Percentiles rank a stretch among this genome's conserved stretches.
Evolutionary conservation across 1,140 invertebrate species (phyloP).

Genomic region (Steinernema feltiae): DNA sequence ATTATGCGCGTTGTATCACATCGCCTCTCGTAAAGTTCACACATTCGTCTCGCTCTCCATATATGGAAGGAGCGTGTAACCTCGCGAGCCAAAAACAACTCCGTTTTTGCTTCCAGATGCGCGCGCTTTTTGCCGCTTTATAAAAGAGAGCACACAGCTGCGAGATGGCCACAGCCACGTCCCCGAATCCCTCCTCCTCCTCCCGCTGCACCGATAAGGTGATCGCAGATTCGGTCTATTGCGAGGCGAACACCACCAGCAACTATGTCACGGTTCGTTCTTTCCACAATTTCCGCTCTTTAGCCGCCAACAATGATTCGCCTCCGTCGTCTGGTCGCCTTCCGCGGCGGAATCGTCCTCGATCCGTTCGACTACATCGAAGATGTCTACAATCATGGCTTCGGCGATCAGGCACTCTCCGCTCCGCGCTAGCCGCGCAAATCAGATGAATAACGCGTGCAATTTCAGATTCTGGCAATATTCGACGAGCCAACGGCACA

Average conservation of each 20-base stretch:
- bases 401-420: slow-evolving; percentile 1
- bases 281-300: neutral
- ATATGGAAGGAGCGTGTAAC: neutral
- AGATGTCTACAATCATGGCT: neutral
- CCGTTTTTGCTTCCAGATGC: neutral
- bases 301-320: neutral
- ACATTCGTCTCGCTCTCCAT: neutral
- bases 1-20: too few relatives aligned
- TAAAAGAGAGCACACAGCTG: neutral
- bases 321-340: neutral
- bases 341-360: neutral
- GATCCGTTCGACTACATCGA: slow-evolving; percentile 5
- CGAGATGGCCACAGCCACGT: neutral
- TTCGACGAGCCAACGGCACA: neutral
- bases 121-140: neutral
- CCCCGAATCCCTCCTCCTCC: neutral
- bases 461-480: neutral
- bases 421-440: neutral
- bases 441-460: neutral
- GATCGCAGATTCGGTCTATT: neutral
- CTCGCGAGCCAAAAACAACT: neutral
- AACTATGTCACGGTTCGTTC: slow-evolving; percentile 9
- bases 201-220: neutral
- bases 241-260: slow-evolving; percentile 11
- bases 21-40: neutral